Base-by-base conservation (phyloP, 2,888 invertebrate genomes). In the Euplagia quadripunctaria region DNA sequence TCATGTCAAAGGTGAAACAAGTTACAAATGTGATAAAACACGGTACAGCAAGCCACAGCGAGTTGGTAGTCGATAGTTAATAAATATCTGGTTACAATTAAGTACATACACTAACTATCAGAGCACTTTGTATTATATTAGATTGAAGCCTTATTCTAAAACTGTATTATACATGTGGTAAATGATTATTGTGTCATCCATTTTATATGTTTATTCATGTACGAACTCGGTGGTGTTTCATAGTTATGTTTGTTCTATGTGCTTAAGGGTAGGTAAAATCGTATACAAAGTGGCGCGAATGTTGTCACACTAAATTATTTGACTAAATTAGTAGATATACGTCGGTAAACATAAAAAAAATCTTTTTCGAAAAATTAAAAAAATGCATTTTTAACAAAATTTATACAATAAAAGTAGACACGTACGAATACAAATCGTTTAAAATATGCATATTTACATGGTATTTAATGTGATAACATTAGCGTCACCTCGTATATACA, bases 31-130 rank as follows among this genome's bases (percentile, higher is more conserved):
- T 73, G 11, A 43, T 73, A 76, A 73, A 82, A 78, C 86, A 82
- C 85, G 82, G 81, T 82, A 79, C 82, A 79, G 52, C 83, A 76
- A 82, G 79, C 68, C 79, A 80, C 73, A 71, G 82, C 80, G 82
- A 83, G 52, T 70, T 64, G 68, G 71, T 67, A 71, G 63, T 69
- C 78, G 66, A 68, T 78, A 86, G 86, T 85, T 82, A 86, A 89
- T 90, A 88, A 86, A 77, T 76, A 84, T 79, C 88, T 85, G 93
- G 92, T 89, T 94, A 94, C 89, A 92, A 80, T 93, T 94, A 95
- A 95, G 95, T 95, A 95, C 94, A 93, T 89, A 88, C 82, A 87
- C 91, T 92, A 68, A 93, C 89, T 89, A 88, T 88, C 90, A 91
- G 93, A 93, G 93, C 93, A 93, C 91, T 92, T 92, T 88, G 83